A percentile compares a stretch with the other conserved stretches of the same genome.
phyloP scores from a whole-genome alignment of 1,140 invertebrate genomes.

The Apis dorsata region DNA sequence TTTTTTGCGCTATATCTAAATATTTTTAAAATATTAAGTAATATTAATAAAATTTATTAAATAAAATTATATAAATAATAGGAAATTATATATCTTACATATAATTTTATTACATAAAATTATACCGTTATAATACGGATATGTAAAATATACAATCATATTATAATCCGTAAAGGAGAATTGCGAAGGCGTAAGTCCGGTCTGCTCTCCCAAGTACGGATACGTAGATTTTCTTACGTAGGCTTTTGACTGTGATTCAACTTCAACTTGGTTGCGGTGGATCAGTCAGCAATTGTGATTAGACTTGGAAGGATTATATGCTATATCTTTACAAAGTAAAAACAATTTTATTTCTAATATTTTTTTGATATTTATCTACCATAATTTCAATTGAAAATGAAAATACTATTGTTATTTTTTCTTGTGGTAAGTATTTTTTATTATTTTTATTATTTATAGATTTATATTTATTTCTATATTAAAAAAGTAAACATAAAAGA shows the following conservation, averaged over 20 bases:
- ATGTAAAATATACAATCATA: background rate
- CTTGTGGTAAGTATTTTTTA: slow-evolving; percentile 36
- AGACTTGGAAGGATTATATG: slow-evolving; percentile 46
- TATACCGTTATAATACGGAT: background rate
- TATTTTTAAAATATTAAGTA: background rate
- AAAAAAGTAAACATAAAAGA: background rate
- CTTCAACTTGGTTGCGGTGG: slow-evolving; percentile 37
- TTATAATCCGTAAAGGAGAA: slow-evolving; percentile 59
- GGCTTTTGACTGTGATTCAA: slow-evolving; percentile 49
- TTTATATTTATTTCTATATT: background rate
- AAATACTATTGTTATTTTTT: background rate
- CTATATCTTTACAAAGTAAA: background rate
- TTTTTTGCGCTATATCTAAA: background rate
- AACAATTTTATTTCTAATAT: background rate
- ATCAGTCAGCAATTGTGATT: slow-evolving; percentile 61
- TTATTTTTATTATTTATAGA: background rate
- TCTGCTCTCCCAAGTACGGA: slow-evolving; percentile 54
- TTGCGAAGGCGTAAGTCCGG: slow-evolving; percentile 64
- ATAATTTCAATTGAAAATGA: background rate
- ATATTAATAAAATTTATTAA: background rate
- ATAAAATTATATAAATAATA: background rate
- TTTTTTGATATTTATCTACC: too few relatives aligned
- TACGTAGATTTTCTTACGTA: slow-evolving; percentile 55
- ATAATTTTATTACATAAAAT: background rate
- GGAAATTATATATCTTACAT: background rate